These are phyloP conservation scores for Cossypha heuglini DNA, from an alignment of 2,797 vertebrate genomes.

Conservation along the genomic window DNA sequence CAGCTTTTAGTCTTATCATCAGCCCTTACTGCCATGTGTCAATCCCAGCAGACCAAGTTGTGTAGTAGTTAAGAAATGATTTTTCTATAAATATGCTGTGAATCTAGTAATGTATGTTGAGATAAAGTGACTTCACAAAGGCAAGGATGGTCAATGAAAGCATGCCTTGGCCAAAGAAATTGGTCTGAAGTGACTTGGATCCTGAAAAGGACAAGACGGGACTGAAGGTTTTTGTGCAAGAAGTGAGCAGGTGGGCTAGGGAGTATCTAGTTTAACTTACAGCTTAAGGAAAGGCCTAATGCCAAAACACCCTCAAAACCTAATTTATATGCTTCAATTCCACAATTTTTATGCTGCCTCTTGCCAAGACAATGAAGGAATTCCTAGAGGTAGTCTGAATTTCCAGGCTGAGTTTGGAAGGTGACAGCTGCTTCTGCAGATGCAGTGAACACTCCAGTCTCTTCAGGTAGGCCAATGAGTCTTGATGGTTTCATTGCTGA, in stretches of 20 bases:
- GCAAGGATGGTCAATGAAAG: neutral
- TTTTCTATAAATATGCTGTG: neutral
- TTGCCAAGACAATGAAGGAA: conserved; percentile 16
- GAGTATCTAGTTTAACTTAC: neutral
- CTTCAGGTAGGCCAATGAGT: neutral
- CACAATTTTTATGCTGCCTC: neutral
- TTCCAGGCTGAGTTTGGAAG: neutral
- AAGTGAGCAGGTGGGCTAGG: neutral
- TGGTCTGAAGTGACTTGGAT: neutral
- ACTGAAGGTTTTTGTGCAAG: neutral
- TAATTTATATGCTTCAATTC: neutral
- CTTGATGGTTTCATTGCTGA: neutral
- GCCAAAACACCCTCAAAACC: neutral
- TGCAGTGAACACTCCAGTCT: neutral
- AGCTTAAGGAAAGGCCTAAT: neutral
- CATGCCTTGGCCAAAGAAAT: neutral
- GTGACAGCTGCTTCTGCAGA: neutral
- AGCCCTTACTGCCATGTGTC: neutral
- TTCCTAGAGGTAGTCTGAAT: neutral
- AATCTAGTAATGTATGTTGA: neutral
- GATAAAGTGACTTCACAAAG: neutral
- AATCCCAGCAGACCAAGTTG: neutral
- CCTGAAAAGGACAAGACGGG: neutral
- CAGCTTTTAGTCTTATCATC: neutral
- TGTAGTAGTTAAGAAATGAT: neutral